A percentile compares a stretch with the other conserved stretches of the same genome.
These are phyloP conservation scores for Pollicipes pollicipes DNA, from an alignment of 1,140 invertebrate genomes.

Conservation along the genomic window DNA sequence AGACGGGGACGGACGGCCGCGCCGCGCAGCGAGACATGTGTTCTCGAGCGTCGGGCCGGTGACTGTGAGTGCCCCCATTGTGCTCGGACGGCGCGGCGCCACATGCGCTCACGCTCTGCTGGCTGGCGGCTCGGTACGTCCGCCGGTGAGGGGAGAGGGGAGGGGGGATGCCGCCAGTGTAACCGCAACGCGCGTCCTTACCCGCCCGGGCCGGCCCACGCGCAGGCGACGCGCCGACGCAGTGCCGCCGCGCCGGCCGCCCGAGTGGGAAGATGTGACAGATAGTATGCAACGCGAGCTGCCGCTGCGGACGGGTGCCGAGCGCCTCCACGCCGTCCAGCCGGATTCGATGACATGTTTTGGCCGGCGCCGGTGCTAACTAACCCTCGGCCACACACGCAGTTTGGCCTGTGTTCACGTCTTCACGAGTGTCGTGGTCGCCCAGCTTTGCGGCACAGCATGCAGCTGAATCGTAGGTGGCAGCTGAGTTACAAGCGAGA, in stretches of 20 bases:
- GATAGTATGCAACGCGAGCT: no score
- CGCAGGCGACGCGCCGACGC: no score
- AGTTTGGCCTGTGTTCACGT: background rate
- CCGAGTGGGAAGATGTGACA: no score
- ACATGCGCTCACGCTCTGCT: background rate
- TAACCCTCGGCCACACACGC: no score
- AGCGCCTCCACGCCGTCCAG: background rate
- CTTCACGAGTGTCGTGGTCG: background rate
- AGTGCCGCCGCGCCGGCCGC: no score
- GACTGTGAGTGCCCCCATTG: background rate
- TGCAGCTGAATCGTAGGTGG: background rate
- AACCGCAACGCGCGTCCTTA: no score
- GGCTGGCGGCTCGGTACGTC: background rate
- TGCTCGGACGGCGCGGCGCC: background rate
- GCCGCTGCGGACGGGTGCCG: no score
- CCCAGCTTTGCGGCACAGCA: background rate
- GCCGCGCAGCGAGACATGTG: background rate
- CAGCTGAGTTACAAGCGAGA: no score
- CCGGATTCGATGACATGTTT: background rate
- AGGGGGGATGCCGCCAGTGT: no score
- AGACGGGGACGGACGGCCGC: background rate
- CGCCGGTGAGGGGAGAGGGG: no score
- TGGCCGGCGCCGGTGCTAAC: background rate
- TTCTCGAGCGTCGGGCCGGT: background rate
- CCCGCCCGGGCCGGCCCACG: no score